Evolutionary conservation across 2,113 vertebrate species (phyloP), one percentile per base, ranked within the genome.

Genomic region (Ailurus styani): DNA sequence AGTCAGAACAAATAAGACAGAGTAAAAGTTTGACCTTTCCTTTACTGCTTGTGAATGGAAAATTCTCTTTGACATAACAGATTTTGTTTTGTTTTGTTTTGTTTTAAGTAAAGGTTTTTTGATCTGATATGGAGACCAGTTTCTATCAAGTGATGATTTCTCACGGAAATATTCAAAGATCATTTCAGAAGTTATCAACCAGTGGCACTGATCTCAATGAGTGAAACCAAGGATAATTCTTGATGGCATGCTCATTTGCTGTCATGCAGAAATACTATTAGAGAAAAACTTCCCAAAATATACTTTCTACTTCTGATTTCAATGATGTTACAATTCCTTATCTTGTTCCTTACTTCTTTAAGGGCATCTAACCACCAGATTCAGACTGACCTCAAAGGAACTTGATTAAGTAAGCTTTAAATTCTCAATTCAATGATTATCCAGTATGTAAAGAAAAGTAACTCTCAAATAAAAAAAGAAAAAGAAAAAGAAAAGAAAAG

Each of bases 1-100:
- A 86, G 86, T 83, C 70, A 93, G 96, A 88, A 29, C 66, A 90
- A 75, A 81, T 81, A 96, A 96, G 23, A 1, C n/a, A 90, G 14
- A 90, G 10, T 47, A 84, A 93, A 91, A 95, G 45, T 66, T 88
- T 95, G 42, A 54, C 25, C 31, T 96, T 47, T 87, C 0, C 78
- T 68, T 95, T 83, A 89, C 9, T 70, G 57, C 34, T 64, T 17
- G 55, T 96, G 29, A 77, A 95, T 68, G 60, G n/a, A 88, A 96
- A 86, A 37, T 73, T 95, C 8, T 68, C 77, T 93, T 97, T 72
- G 64, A 66, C 82, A 47, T 64, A 81, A 86, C 6, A 62, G 20
- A 37, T 68, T 66, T 86, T 68, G 66, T 37, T 55, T 86, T 86
- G 42, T 52, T 62, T 62, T 55, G 40, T 66, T 81, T 95, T 86